Evolutionary conservation across 2,797 vertebrate genomes (phyloP), one percentile per base, ranked within the genome.

Genomic region (Rhyacichthys aspro): DNA sequence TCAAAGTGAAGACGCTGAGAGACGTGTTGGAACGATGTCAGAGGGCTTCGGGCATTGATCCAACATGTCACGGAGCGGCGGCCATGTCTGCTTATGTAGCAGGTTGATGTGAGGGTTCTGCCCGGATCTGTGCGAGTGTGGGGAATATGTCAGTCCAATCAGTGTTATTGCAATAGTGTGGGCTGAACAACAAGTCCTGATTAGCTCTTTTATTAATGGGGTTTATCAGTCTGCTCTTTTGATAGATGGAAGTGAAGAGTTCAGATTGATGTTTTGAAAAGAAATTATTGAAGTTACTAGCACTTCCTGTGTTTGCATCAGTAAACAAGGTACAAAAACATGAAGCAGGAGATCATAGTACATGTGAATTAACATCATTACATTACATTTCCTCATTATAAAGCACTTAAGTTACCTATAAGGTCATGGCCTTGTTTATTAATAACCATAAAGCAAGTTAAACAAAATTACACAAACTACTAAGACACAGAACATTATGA

Each of bases 1-100:
- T 87, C 77, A 80, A 11, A 56, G 7, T 28, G 15, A 52, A 77
- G 68, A 65, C 75, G 69, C 66, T 64, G 54, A 70, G 48, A 64
- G 76, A 70, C 12, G 63, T 16, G 59, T 42, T 42, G 43, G 17
- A 43, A 59, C 48, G 46, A 47, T 61, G 74, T 78, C 28, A 19
- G 36, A 55, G 28, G 67, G 47, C 70, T 55, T 70, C 62, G 16
- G 16, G 54, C 64, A 76, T 73, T 9, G 55, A 85, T 81, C 70
- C 63, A 34, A n/a, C 45, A 32, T 55, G 59, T 80, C 77, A 59
- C 38, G 59, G 49, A 56, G 23, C 34, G 64, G 70, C 11, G n/a
- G 32, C 57, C 52, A 45, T 50, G 68, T 58, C 44, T 11, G 15
- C 53, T 63, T 79, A 69, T 81, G 36, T 38, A 33, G 36, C 72